phyloP scores from a whole-genome alignment of 2,888 invertebrate species.

The Metellina segmentata region DNA sequence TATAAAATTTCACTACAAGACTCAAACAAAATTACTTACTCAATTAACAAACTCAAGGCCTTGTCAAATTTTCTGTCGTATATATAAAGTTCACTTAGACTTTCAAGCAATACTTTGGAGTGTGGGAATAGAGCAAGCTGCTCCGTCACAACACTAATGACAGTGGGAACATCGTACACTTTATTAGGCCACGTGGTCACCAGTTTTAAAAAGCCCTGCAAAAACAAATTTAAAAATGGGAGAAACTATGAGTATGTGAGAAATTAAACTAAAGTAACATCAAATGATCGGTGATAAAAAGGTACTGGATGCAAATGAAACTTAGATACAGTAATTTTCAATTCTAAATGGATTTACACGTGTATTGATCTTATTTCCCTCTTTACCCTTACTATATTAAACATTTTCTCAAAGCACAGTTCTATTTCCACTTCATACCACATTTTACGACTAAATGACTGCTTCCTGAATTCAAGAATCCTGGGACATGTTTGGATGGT shows the following conservation, averaged over 20 bases:
- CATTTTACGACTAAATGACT: too few species aligned
- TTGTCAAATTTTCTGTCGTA: slow-evolving; percentile 94
- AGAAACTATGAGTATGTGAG: neutral
- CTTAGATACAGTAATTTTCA: too few species aligned
- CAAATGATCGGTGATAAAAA: neutral
- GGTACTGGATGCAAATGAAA: too few species aligned
- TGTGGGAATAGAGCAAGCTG: slow-evolving; percentile 86
- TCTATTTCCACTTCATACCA: too few species aligned
- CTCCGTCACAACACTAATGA: slow-evolving; percentile 92
- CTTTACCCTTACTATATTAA: too few species aligned
- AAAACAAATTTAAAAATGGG: neutral
- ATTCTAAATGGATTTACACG: too few species aligned
- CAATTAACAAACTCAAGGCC: slow-evolving; percentile 93
- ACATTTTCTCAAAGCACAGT: too few species aligned
- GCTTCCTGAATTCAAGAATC: too few species aligned
- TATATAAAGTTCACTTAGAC: slow-evolving; percentile 93
- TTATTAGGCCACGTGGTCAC: slow-evolving; percentile 92
- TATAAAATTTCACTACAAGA: too few species aligned
- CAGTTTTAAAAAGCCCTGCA: slow-evolving; percentile 87
- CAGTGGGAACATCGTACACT: slow-evolving; percentile 90
- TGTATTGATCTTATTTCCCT: too few species aligned
- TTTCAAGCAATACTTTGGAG: slow-evolving; percentile 88
- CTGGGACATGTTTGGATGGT: too few species aligned
- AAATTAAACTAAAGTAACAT: neutral
- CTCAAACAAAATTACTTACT: slow-evolving; percentile 82